Evolutionary conservation across 2,797 vertebrate genomes (phyloP), one percentile per base, ranked within the genome.

Genomic region (Gymnocypris eckloni): DNA sequence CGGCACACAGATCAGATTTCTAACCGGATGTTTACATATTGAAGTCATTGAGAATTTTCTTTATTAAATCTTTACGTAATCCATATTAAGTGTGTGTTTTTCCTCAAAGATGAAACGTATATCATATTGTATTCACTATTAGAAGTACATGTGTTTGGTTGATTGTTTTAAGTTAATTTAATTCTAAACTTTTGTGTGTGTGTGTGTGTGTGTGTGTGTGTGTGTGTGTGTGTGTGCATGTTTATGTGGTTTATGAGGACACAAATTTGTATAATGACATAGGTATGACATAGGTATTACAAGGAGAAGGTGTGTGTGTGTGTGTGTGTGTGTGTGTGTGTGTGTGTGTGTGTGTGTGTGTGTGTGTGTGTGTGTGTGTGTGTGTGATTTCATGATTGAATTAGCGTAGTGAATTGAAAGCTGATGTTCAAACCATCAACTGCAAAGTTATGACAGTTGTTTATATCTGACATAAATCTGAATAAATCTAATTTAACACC

Each of bases 21-120:
- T 61, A 28, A 84, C 56, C 4, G 15, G 39, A 81, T 79, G 79
- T 81, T 76, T 67, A 22, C 48, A n/a, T 18, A 6, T 33, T 59
- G 39, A 71, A 45, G 22, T 48, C 66, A 22, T 25, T 85, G 79
- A 87, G 39, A 71, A 79, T 69, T 41, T 28, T 82, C 52, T 11
- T 73, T 41, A 69, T 81, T 28, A 85, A 22, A 52, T 73, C 39
- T 72, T 33, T 2, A 56, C 1, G 15, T 18, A 67, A 37, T 67
- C 7, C 28, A 33, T 37, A 9, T 70, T n/a, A 45, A 52, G 13
- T 69, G 13, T 22, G 37, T n/a, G 15, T 41, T 66, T 79, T 41
- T 45, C 7, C 7, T 54, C 8, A 56, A n/a, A 8, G 41, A 11
- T 8, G 9, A 6, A 43, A 56, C 6, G 12, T 22, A 43, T 12